Evolutionary conservation across 2,113 vertebrate genomes (phyloP), one percentile per base, ranked within the genome.

Genomic region (Scolopax mira): DNA sequence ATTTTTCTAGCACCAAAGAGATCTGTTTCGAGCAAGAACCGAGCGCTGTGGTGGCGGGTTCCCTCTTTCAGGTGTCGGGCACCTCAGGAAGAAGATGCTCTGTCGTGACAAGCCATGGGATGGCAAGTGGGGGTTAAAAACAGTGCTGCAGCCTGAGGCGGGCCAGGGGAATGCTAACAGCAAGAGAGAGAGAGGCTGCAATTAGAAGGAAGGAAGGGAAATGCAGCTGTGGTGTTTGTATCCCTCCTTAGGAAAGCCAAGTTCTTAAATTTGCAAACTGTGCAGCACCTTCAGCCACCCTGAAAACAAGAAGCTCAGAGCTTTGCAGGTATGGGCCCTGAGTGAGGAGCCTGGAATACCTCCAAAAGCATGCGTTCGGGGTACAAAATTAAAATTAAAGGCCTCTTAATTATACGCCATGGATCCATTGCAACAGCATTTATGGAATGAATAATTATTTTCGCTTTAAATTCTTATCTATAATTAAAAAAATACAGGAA

Each of bases 391-490:
- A 87, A 94, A 97, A 95, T 96, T 93, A 96, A 88, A 97, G 90
- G 49, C 44, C 37, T 96, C 80, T 81, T 97, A 96, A 96, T 96
- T 92, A 93, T 73, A 96, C 79, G 77, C 86, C 74, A 49, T 58
- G 61, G 41, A 82, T 84, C 77, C 66, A 92, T 94, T 94, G 82
- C 86, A 90, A 42, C 79, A 90, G 55, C 67, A 86, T 78, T 93
- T 95, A 87, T 37, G 28, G 85, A 92, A 94, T 75, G 65, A 92
- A 94, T 95, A 90, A 96, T 95, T 95, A 94, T 97, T 97, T 96
- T 96, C 66, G 72, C 72, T 94, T 91, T 84, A 96, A 97, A 96
- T 90, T 80, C 94, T 97, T 97, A 96, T 95, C 94, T 97, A 27
- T 93, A 97, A 95, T 95, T 97, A 87, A 93, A 95, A 95, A 96